Conservation (phyloP, 2,888 invertebrate genomes). For the Cancer borealis region DNA sequence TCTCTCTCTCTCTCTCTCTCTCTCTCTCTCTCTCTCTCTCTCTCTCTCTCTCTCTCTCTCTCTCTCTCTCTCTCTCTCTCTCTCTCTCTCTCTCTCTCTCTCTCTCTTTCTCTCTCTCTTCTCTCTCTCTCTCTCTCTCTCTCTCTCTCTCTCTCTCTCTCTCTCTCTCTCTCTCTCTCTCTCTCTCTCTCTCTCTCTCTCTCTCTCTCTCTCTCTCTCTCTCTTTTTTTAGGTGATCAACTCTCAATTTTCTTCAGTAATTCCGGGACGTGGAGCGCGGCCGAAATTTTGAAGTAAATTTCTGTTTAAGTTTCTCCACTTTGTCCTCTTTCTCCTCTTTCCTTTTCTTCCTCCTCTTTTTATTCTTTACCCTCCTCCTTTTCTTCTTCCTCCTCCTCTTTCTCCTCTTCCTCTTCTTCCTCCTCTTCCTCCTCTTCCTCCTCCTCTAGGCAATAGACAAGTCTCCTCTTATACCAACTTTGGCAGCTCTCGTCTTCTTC, state of each 20-base stretch:
- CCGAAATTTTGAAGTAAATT: background rate
- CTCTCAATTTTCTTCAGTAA: constrained; percentile 14
- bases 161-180: constrained; percentile 25
- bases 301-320: background rate
- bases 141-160: constrained; percentile 48
- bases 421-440: constrained; percentile 1
- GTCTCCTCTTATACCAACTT: background rate
- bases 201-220: constrained; percentile 43
- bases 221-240: constrained; percentile 28
- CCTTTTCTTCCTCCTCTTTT: background rate
- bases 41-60: constrained; percentile 39
- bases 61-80: background rate
- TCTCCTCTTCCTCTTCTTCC: background rate
- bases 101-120: background rate
- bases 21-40: constrained; percentile 34
- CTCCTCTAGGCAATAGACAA: background rate
- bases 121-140: constrained; percentile 39
- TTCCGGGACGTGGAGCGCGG: background rate
- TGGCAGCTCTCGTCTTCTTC: background rate
- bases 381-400: background rate
- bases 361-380: background rate
- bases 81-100: constrained; percentile 32
- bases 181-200: constrained; percentile 44
- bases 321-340: background rate
- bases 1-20: constrained; percentile 44